Evolutionary conservation across 2,797 vertebrate species (phyloP), one percentile per base, ranked within the genome.

Genomic region (Catamblyrhynchus diadema): DNA sequence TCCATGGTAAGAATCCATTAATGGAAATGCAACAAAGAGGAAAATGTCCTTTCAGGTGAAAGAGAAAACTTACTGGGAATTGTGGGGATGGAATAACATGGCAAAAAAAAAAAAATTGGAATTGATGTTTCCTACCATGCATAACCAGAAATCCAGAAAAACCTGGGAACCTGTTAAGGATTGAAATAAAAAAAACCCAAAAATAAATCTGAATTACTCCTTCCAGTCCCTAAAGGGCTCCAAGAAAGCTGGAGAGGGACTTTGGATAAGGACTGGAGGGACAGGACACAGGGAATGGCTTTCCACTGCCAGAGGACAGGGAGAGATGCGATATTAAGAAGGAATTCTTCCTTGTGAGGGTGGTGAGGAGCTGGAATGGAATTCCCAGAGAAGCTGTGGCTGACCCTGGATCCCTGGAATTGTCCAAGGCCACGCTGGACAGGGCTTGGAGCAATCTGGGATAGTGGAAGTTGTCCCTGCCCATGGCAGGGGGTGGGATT

Each of bases 331-430:
- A 70, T 62, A 19, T 16, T 4, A 12, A 18, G 42, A 78, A 70
- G 35, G 3, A 70, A 86, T 54, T 33, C 4, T 24, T 39, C 20
- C 9, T 11, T 53, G 3, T 2, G 39, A 45, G 11, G 7, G 5
- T 9, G 21, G 0, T 2, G 13, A 61, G 30, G 20, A 0, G 0
- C 6, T 60, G 20, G 13, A 3, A 53, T 12, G 11, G 62, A 9
- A 17, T 53, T 53, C 33, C 54, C 30, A 33, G 9, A 53, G 47
- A 25, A 77, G 10, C 24, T 39, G n/a, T 14, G n/a, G 33, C n/a
- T 59, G n/a, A 2, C 4, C 16, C 62, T 48, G 47, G 47, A 85
- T 45, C 39, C 28, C 47, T 61, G 47, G 20, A 69, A 61, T 17
- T 18, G 54, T 41, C 41, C 54, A 45, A 61, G 33, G 13, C 14